phyloP scores from a whole-genome alignment of 1,140 invertebrate genomes.

The Neelides sp. region DNA sequence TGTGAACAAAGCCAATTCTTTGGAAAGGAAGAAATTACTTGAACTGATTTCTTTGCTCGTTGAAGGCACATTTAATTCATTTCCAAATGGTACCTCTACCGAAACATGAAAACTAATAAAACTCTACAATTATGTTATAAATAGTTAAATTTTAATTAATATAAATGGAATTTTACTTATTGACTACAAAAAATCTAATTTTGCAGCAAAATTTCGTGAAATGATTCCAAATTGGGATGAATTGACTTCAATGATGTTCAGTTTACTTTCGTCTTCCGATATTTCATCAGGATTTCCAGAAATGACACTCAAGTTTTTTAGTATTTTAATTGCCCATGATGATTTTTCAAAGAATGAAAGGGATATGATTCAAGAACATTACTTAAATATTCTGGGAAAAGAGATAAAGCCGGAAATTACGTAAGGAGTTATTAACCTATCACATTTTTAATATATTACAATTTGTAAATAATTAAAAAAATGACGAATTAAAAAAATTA shows the following conservation, averaged over 20 bases:
- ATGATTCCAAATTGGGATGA: slow-evolving; percentile 22
- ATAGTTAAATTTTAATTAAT: too few species aligned
- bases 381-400: slow-evolving; percentile 7
- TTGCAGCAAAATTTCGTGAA: slow-evolving; percentile 12
- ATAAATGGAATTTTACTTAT: slow-evolving; percentile 1
- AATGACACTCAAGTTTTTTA: too few species aligned
- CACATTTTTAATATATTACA: too few species aligned
- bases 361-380: slow-evolving; percentile 18
- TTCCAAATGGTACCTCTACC: too few species aligned
- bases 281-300: too few species aligned
- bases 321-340: neutral
- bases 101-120: too few species aligned
- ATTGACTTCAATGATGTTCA: slow-evolving; percentile 22
- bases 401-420: neutral
- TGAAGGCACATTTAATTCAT: too few species aligned
- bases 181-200: neutral
- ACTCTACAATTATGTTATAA: too few species aligned
- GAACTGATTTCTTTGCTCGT: too few species aligned
- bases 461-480: too few species aligned
- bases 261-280: slow-evolving; percentile 20
- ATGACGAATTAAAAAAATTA: too few species aligned
- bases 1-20: neutral
- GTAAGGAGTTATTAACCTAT: too few species aligned
- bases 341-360: slow-evolving; percentile 15
- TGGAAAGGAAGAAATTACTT: slow-evolving; percentile 15